Evolutionary conservation across 2,888 invertebrate species (phyloP).

Genomic region (Spodoptera picta): DNA sequence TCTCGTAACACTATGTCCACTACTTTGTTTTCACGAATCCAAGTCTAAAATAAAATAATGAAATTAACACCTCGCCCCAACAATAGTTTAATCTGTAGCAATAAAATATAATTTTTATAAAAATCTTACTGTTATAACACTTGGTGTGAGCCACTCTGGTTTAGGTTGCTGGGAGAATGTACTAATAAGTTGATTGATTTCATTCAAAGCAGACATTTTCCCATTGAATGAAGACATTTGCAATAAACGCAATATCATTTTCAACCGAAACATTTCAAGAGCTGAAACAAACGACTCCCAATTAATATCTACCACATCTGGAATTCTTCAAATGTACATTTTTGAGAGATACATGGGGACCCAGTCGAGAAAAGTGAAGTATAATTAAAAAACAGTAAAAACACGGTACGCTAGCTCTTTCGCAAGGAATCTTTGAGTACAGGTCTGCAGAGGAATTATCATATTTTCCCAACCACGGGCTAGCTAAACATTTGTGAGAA

Average conservation of each 20-base stretch:
- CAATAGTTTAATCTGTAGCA: neutral
- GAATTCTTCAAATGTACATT: neutral
- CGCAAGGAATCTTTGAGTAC: too few relatives aligned
- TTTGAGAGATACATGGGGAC: too few relatives aligned
- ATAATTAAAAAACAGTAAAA: too few relatives aligned
- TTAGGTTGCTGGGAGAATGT: slow-evolving; percentile 97
- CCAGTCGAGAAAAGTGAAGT: too few relatives aligned
- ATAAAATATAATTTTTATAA: neutral
- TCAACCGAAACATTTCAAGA: slow-evolving; percentile 97
- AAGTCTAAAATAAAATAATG: slow-evolving; percentile 89
- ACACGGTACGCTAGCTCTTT: too few relatives aligned
- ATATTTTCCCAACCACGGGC: too few relatives aligned
- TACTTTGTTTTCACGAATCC: slow-evolving; percentile 98
- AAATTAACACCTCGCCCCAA: neutral
- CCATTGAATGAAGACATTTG: slow-evolving; percentile 99
- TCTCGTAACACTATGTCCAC: slow-evolving; percentile 98
- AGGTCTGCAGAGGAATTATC: neutral
- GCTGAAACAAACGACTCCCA: slow-evolving; percentile 74
- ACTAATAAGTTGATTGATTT: slow-evolving; percentile 98
- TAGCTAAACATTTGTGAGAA: neutral
- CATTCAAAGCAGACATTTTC: slow-evolving; percentile 99
- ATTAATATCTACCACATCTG: neutral
- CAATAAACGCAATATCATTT: slow-evolving; percentile 97
- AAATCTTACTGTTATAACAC: slow-evolving; percentile 95
- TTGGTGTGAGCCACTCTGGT: slow-evolving; percentile 97